phyloP scores from a whole-genome alignment of 2,888 invertebrate genomes.

The Andrena minutula region DNA sequence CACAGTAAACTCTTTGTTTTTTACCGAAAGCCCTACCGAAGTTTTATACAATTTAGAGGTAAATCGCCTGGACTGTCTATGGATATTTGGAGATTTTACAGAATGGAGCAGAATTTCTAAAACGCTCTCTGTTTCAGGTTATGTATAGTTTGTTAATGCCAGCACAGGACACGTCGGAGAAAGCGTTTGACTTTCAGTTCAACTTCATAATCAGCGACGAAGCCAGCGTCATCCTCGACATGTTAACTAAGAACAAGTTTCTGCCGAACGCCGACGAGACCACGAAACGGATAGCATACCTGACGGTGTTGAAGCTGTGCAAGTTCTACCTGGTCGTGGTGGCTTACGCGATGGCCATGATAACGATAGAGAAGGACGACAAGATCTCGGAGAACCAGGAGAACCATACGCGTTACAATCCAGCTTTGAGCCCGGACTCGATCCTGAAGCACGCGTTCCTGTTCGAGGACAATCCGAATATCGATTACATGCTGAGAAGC shows the following conservation, averaged over 20 bases:
- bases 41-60: constrained; percentile 92
- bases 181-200: constrained; percentile 89
- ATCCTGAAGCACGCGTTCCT: constrained; percentile 93
- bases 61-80: constrained; percentile 26
- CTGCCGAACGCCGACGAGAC: constrained; percentile 92
- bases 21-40: constrained; percentile 90
- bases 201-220: constrained; percentile 89
- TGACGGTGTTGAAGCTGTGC: constrained; percentile 94
- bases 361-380: constrained; percentile 84
- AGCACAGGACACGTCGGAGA: constrained; percentile 92
- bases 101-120: not conserved
- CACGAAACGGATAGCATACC: constrained; percentile 93
- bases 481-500: constrained; percentile 93
- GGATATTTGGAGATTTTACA: not conserved
- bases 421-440: constrained; percentile 83
- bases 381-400: constrained; percentile 85
- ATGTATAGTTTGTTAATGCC: constrained; percentile 97
- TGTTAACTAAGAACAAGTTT: constrained; percentile 94
- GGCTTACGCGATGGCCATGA: constrained; percentile 86
- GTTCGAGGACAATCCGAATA: constrained; percentile 92
- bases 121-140: constrained; percentile 86
- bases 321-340: constrained; percentile 94
- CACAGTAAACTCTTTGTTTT: constrained; percentile 89
- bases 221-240: constrained; percentile 90
- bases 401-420: constrained; percentile 78